Base-by-base conservation (phyloP, 2,797 vertebrate genomes). In the Bufotes viridis region DNA sequence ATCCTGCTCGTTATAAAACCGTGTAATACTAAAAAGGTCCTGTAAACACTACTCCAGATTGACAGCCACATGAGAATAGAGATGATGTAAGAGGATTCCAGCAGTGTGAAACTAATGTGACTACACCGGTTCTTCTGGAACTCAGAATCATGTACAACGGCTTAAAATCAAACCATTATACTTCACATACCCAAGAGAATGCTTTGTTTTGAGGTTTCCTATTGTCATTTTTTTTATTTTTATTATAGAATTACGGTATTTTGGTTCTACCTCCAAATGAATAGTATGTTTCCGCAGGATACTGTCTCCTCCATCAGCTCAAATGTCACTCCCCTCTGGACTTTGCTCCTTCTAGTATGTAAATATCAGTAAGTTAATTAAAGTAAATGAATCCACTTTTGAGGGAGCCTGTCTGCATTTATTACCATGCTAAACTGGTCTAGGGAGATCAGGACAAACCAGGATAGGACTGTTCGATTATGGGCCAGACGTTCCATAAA, bases 51-150 rank as follows among this genome's bases (percentile, higher is more conserved):
- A 49, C 22, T 75, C 42, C 22, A 7, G 49, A 55, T 7, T 55
- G 74, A 14, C 74, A 53, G 74, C 74, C 15, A 6, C n/a, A 10
- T 17, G 0, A 75, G n/a, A 75, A 22, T 11, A 51, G 42, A 75
- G 72, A 14, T 22, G 42, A 9, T 5, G 72, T 12, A 75, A 55
- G 74, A 11, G 20, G 42, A 53, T 17, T 78, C 74, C 22, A 78
- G 74, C 20, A 76, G 8, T 24, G 74, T 57, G 24, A 83, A 15
- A 74, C 70, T 51, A 75, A 61, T 84, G 82, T 61, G 70, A 58
- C 26, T 13, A 12, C 69, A 84, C 82, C 29, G 70, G 70, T 84
- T 84, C 70, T 84, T 61, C 82, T 42, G 53, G 55, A 49, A 84
- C 57, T 24, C 1, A 70, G 14, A 70, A 72, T 29, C 65, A 26